Evolutionary conservation across 2,113 vertebrate species (phyloP), one percentile per base, ranked within the genome.

Genomic region (Columba janthina): DNA sequence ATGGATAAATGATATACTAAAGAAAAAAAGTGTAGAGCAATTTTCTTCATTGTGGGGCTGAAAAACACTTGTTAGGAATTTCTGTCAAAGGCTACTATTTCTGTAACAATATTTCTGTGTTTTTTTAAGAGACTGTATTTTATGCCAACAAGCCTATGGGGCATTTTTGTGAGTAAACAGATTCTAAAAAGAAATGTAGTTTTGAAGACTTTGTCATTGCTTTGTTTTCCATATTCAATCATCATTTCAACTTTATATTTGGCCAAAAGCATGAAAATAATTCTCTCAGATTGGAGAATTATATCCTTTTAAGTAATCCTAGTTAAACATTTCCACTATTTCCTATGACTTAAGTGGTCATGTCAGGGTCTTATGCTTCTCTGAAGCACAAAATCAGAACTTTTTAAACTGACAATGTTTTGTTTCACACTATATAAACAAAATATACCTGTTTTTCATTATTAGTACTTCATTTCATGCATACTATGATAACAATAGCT

Each of bases 11-110:
- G 1, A 14, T 6, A n/a, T 8, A 24, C 1, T 24, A 51, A 10
- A 10, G 2, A 4, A 21, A 7, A 62, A 70, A 15, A 8, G 1
- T 2, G 1, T 42, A 32, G 3, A 62, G 1, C 2, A 62, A 62
- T 48, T 28, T 25, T 72, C 17, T 53, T 83, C 15, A 24, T 69
- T 16, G 62, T 21, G n/a, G 9, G 11, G 2, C 9, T 73, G n/a
- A 73, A 90, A 88, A 87, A 44, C 4, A 15, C 9, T n/a, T 75
- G 1, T 44, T 85, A 69, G 20, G 28, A 57, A 83, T 34, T 78
- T 84, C 38, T 67, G 14, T 48, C 29, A 74, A 84, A 77, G 32
- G 62, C 17, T 20, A 32, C 3, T 51, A 11, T 81, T 89, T 92
- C 34, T 95, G 10, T 71, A 78, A 28, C 14, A 20, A 9, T 25